phyloP scores from a whole-genome alignment of 1,140 invertebrate species.

The Plodia interpunctella region DNA sequence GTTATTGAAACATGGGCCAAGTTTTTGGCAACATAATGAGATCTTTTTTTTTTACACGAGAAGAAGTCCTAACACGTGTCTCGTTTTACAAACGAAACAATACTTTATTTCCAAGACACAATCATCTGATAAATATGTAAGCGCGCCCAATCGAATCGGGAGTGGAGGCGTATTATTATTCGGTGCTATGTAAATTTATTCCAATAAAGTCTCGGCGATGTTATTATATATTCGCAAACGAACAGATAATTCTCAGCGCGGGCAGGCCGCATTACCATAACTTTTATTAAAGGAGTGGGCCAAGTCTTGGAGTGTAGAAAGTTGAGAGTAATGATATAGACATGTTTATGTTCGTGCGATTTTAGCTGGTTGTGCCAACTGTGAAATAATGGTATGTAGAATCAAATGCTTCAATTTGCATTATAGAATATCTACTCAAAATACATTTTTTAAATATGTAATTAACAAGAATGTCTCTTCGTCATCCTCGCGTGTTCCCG shows the following conservation, averaged over 20 bases:
- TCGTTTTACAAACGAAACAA: constrained; percentile 5
- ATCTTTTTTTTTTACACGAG: too few relatives aligned
- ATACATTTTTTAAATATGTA: too few relatives aligned
- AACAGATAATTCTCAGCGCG: constrained; percentile 66
- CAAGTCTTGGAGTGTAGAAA: not conserved
- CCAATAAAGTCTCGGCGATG: constrained; percentile 62
- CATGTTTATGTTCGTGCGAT: too few relatives aligned
- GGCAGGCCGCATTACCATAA: constrained; percentile 65
- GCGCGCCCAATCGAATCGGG: constrained; percentile 53
- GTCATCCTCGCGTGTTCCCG: too few relatives aligned
- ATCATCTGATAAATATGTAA: constrained; percentile 73
- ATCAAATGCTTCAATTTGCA: too few relatives aligned
- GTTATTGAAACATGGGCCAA: too few relatives aligned
- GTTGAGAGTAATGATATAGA: not conserved
- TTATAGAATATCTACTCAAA: too few relatives aligned
- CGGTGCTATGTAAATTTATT: constrained; percentile 72
- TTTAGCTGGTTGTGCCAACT: too few relatives aligned
- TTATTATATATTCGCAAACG: constrained; percentile 74
- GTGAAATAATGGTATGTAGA: too few relatives aligned
- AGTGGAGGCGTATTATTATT: constrained; percentile 49
- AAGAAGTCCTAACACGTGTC: constrained; percentile 2
- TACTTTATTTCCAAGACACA: constrained; percentile 30
- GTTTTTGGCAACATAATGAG: too few relatives aligned
- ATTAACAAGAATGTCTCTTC: too few relatives aligned
- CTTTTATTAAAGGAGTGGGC: constrained; percentile 70